Evolutionary conservation across 2,797 vertebrate genomes (phyloP), one percentile per base, ranked within the genome.

Genomic region (Dromococcyx pavoninus): DNA sequence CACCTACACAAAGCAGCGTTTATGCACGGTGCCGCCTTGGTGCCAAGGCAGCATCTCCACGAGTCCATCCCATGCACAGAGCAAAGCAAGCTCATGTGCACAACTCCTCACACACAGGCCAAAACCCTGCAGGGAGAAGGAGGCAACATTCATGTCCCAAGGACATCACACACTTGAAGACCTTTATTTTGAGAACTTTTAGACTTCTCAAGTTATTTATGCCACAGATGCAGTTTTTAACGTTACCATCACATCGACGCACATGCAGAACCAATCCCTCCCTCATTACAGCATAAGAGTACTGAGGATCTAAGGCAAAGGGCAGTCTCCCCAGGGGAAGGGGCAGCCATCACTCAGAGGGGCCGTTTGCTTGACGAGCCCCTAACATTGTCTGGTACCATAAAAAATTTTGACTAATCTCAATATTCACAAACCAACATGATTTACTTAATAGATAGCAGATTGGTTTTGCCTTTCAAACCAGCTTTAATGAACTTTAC

Each of bases 71-170:
- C 37, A 12, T 2, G 28, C 48, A 24, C 41, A 33, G 23, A 44
- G 35, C 46, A 39, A 65, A 72, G n/a, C 64, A 51, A 41, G 22
- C 53, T 58, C 11, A 0, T 2, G 1, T 2, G 23, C 39, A 48
- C 2, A 3, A 21, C 22, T 41, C 65, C 65, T 28, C 11, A 0
- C 1, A 0, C 1, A 22, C 2, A 1, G 25, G 37, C 12, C 1
- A 0, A 35, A 50, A 44, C 13, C 18, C 44, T 33, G 39, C 48
- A 46, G 23, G 50, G 5, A 32, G 30, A 8, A 43, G 17, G 35
- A 41, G 50, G 18, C 18, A 56, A 5, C 37, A 2, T 22, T 19
- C 4, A 0, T 4, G 9, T 9, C 32, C 41, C 41, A 48, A 13
- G 23, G 33, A 78, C 60, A 58, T 14, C 25, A 28, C 46, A 28